Conservation (phyloP, 1,140 invertebrate genomes). For the Planococcus citri region DNA sequence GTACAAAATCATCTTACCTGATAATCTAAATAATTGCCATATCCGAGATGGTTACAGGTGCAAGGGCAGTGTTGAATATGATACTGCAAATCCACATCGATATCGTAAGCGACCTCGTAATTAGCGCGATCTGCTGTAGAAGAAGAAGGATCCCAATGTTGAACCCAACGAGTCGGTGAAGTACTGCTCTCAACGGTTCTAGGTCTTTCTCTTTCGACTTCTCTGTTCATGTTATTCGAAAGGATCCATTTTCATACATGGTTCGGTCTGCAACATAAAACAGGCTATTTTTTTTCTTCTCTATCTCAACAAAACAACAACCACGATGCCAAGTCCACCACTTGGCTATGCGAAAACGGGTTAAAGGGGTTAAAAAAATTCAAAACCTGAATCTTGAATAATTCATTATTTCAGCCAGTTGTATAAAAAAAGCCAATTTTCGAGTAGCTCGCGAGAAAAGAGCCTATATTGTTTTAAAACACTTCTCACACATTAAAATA, state of each 20-base stretch:
- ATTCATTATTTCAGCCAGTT: no score
- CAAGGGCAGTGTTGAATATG: conserved; percentile 76
- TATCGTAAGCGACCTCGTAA: conserved; percentile 36
- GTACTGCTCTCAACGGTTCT: conserved; percentile 15
- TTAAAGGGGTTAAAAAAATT: no score
- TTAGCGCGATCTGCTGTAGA: neutral
- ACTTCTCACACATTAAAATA: no score
- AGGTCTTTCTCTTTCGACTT: neutral
- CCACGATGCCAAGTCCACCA: no score
- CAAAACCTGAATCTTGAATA: no score
- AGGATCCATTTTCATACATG: neutral
- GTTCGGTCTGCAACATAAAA: neutral
- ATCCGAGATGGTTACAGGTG: conserved; percentile 82
- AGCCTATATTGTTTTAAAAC: no score
- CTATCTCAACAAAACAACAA: no score
- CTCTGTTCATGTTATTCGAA: conserved; percentile 8
- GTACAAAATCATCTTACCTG: conserved; percentile 45
- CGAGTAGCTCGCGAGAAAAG: no score
- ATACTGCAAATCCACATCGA: conserved; percentile 61
- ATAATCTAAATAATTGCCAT: conserved; percentile 80
- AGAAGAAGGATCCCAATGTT: neutral
- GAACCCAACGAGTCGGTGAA: conserved; percentile 12
- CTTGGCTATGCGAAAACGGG: no score
- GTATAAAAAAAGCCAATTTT: no score
- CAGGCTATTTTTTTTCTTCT: no score